Conservation (phyloP, 2,113 vertebrate species). For the Gopherus evgoodei region DNA sequence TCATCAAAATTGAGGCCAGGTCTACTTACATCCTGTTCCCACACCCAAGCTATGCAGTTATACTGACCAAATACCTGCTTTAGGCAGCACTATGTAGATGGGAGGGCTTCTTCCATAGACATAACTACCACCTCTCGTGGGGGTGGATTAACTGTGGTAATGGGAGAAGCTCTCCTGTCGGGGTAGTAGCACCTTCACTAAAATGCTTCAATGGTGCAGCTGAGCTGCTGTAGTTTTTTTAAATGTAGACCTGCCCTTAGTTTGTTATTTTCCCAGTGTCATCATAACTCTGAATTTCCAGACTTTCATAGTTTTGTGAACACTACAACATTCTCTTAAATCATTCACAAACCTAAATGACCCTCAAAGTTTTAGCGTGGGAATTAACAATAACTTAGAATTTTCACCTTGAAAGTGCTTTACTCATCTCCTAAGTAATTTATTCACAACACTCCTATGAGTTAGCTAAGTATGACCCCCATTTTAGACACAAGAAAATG, state of each 20-base stretch:
- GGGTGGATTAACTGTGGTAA: too few relatives aligned
- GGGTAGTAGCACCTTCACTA: too few relatives aligned
- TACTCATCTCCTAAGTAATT: not conserved
- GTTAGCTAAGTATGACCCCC: not conserved
- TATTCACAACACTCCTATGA: not conserved
- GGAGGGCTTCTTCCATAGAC: too few relatives aligned
- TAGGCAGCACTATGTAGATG: too few relatives aligned
- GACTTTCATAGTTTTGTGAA: not conserved
- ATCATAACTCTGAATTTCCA: not conserved
- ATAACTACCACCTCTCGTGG: too few relatives aligned
- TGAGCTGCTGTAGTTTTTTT: too few relatives aligned
- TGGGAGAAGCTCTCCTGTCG: too few relatives aligned
- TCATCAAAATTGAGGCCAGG: too few relatives aligned
- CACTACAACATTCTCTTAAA: not conserved
- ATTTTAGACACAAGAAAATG: constrained; percentile 3
- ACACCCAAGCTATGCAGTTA: too few relatives aligned
- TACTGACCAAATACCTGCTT: too few relatives aligned
- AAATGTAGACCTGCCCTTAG: accelerated
- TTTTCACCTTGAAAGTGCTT: not conserved
- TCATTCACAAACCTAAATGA: not conserved
- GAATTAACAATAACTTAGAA: not conserved
- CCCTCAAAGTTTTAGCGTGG: not conserved
- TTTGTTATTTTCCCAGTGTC: not conserved
- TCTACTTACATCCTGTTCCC: too few relatives aligned
- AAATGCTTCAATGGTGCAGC: too few relatives aligned